Base-by-base conservation (phyloP, 2,888 invertebrate species). In the Drosophila meridiana region DNA sequence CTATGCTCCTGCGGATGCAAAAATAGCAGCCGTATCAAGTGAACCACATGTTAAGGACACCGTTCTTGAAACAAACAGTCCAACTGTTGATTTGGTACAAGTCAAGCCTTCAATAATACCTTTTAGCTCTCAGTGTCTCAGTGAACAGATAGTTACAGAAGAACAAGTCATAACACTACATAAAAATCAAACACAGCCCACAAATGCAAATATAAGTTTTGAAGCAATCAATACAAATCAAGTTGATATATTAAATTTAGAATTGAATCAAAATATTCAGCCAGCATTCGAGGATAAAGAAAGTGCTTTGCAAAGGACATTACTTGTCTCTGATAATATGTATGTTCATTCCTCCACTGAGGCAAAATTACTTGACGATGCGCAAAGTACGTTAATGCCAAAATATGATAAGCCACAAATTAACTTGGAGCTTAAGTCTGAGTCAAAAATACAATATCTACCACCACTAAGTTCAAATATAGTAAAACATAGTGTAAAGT, bases 91-190 rank as follows among this genome's bases (percentile, higher is more conserved):
- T 28, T 47, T 68, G 20, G 59, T 67, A 56, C 38, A 74, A 47
- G 80, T 67, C 11, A 53, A 52, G 65, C 56, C 87, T 48, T 68
- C 73, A 43, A 73, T 84, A 36, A 80, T 62, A 60, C 78, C 89
- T 65, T 83, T 88, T 61, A 90, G 85, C 83, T 91, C 89, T 20
- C 50, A 52, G 83, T 91, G 90, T 69, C 40, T 91, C 32, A 80
- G 75, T 71, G 80, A 90, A 74, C 80, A 87, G 83, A 76, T 78
- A 61, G 53, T 80, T n/a, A 42, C 81, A 76, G 80, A 80, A 26
- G 90, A 91, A 57, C 79, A 82, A 48, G 78, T 79, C 13, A 75
- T 82, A 69, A 72, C 65, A 61, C 61, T 74, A 52, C n/a, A 73
- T 26, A 64, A 69, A 28, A 59, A 66, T 55, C 60, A 71, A 56